These are phyloP conservation scores for Threskiornis aethiopicus DNA, from an alignment of 2,797 vertebrate species.

Conservation along the genomic window DNA sequence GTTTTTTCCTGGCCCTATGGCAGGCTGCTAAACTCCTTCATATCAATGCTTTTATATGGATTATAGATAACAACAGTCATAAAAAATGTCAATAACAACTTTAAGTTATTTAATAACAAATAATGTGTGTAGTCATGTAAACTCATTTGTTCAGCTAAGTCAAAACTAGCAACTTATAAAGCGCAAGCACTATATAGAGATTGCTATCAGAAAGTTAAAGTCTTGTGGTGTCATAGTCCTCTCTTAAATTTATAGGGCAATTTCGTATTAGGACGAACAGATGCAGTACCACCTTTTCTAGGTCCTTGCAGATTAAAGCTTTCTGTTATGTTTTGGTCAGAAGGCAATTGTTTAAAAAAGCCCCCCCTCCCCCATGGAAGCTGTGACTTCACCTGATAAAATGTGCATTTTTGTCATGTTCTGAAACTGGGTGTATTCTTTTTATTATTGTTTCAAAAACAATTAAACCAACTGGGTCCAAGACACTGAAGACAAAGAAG, in stretches of 20 bases:
- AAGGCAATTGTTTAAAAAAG: background rate
- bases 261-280: background rate
- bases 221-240: background rate
- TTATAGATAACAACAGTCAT: background rate
- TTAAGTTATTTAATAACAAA: background rate
- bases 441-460: background rate
- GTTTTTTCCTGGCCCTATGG: background rate
- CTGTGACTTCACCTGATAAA: background rate
- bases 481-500: background rate
- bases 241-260: background rate
- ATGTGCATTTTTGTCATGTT: background rate
- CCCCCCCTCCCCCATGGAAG: background rate
- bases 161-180: background rate
- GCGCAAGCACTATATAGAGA: background rate
- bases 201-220: background rate
- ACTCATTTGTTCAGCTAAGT: background rate
- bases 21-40: background rate
- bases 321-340: background rate
- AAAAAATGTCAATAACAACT: background rate
- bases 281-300: background rate
- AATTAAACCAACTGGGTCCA: background rate
- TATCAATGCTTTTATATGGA: background rate
- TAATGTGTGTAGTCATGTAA: background rate
- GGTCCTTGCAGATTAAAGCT: background rate
- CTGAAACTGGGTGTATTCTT: background rate